These are phyloP conservation scores for Steinernema carpocapsae DNA, from an alignment of 2,888 invertebrate species.

Conservation along the genomic window DNA sequence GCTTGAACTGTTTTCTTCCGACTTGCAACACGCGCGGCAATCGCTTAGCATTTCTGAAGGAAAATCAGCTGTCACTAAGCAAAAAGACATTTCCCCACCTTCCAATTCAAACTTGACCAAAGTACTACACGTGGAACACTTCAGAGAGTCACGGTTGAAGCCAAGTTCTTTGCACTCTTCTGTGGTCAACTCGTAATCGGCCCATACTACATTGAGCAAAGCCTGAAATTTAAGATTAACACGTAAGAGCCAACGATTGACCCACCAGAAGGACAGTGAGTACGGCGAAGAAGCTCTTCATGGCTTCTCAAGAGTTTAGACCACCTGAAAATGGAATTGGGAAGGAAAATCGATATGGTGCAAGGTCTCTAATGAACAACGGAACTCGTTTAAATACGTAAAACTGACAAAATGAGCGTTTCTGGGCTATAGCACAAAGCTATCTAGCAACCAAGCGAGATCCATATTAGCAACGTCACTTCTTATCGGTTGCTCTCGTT, in stretches of 20 bases:
- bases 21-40: slow-evolving; percentile 60
- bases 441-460: neutral
- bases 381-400: too few relatives aligned
- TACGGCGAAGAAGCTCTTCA: neutral
- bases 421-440: too few relatives aligned
- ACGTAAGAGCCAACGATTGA: neutral
- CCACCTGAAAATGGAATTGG: neutral
- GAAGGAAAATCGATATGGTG: too few relatives aligned
- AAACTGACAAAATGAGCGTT: too few relatives aligned
- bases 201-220: neutral
- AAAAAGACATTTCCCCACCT: neutral
- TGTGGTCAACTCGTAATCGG: slow-evolving; percentile 42
- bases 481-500: neutral
- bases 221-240: neutral
- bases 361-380: too few relatives aligned
- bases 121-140: slow-evolving; percentile 55
- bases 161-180: slow-evolving; percentile 61
- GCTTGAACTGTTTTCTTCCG: neutral
- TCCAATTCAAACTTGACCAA: slow-evolving; percentile 59
- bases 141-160: slow-evolving; percentile 56
- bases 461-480: slow-evolving; percentile 16
- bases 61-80: neutral
- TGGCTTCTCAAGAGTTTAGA: neutral
- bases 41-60: slow-evolving; percentile 51
- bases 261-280: too few relatives aligned